Conservation (phyloP, 2,113 vertebrate species). For the Casuarius casuarius region DNA sequence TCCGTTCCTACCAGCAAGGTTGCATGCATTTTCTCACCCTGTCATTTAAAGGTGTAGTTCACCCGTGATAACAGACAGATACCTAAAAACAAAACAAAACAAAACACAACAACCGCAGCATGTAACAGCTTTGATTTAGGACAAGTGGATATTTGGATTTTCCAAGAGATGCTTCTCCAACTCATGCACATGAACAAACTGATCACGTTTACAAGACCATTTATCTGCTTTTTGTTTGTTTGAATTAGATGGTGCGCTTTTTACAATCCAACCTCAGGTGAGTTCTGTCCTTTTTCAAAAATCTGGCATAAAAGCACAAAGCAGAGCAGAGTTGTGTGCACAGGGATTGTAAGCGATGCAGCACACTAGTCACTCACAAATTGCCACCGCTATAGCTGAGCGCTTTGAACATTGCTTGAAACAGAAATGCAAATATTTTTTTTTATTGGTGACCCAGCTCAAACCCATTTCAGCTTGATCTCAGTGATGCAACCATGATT, state of each 20-base stretch:
- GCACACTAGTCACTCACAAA: rapidly evolving
- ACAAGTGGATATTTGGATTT: neutral
- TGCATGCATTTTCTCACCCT: neutral
- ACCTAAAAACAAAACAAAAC: neutral
- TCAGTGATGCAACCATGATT: neutral
- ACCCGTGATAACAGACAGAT: neutral
- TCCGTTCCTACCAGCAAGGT: neutral
- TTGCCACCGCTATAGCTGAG: rapidly evolving
- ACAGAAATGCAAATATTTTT: neutral
- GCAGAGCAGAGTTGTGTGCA: neutral
- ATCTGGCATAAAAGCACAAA: neutral
- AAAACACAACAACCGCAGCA: neutral
- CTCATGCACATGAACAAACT: neutral
- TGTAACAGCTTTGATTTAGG: neutral
- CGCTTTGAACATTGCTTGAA: neutral
- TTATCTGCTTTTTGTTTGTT: neutral
- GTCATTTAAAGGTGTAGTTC: neutral
- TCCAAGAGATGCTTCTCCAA: neutral
- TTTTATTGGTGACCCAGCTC: neutral
- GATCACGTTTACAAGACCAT: neutral
- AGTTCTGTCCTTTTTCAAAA: neutral
- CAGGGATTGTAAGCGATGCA: neutral
- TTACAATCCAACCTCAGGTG: neutral
- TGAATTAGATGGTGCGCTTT: neutral
- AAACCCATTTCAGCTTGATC: neutral